phyloP scores from a whole-genome alignment of 2,113 vertebrate genomes.

The Carollia perspicillata region DNA sequence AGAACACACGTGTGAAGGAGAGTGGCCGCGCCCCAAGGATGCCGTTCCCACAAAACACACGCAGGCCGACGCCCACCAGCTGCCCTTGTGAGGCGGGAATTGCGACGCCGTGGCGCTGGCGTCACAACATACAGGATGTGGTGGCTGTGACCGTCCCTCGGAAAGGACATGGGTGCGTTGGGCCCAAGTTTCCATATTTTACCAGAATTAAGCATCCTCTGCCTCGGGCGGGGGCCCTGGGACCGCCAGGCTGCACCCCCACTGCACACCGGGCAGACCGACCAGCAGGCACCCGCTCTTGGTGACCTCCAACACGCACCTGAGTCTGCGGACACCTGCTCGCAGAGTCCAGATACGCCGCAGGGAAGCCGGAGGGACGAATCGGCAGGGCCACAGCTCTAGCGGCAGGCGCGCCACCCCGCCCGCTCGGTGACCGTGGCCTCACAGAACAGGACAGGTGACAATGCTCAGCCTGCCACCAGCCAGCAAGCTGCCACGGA shows the following conservation, averaged over 20 bases:
- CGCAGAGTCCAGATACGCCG: not conserved
- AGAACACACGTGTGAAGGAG: rapidly evolving
- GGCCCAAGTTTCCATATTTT: rapidly evolving
- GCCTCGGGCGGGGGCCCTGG: too few relatives aligned
- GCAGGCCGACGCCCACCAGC: rapidly evolving
- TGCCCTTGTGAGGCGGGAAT: rapidly evolving
- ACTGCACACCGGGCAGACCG: too few relatives aligned
- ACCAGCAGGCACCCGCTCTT: not conserved
- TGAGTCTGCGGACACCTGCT: not conserved
- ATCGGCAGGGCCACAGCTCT: not conserved
- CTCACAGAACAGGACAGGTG: too few relatives aligned
- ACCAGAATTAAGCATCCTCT: not conserved
- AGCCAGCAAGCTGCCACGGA: too few relatives aligned
- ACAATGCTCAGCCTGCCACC: rapidly evolving
- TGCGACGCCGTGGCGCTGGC: rapidly evolving
- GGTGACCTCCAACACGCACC: too few relatives aligned
- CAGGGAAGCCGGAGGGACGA: not conserved
- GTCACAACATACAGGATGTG: rapidly evolving
- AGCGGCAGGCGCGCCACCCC: rapidly evolving
- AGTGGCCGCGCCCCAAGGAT: rapidly evolving
- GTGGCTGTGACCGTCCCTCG: rapidly evolving
- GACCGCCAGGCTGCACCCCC: not conserved
- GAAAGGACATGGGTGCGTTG: rapidly evolving
- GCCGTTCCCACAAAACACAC: rapidly evolving
- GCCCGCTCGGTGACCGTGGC: rapidly evolving